A percentile compares a stretch with the other conserved stretches of the same genome.
Evolutionary conservation across 2,797 vertebrate species (phyloP).

Genomic region (Fistularia commersonii): DNA sequence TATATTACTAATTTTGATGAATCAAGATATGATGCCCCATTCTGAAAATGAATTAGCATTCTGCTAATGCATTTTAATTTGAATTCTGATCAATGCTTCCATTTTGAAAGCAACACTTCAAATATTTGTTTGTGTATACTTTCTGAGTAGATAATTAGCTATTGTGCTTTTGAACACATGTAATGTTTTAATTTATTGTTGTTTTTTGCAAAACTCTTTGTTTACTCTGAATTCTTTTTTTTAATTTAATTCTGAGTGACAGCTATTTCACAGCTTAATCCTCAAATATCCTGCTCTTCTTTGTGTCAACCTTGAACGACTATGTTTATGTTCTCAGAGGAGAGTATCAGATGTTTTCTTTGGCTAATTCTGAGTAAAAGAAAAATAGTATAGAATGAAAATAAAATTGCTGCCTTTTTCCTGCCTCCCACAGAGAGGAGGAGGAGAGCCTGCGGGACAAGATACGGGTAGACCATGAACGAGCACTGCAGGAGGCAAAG

Average conservation of each 20-base stretch:
- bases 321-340: no score
- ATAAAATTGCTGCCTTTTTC: background rate
- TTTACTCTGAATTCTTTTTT: slow-evolving; percentile 6
- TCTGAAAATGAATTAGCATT: no score
- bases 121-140: no score
- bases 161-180: no score
- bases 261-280: background rate
- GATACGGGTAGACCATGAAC: slow-evolving; percentile 96
- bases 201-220: background rate
- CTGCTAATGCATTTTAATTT: no score
- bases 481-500: slow-evolving; percentile 95
- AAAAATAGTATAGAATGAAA: background rate
- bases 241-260: slow-evolving; percentile 4
- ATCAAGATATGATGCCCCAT: no score
- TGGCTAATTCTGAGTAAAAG: background rate
- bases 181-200: no score
- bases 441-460: slow-evolving; percentile 95
- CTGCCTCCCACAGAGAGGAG: slow-evolving; percentile 81
- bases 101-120: no score
- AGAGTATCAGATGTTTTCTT: background rate
- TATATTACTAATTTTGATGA: no score
- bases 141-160: no score
- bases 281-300: background rate
- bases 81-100: no score
- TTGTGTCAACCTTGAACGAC: background rate